Conservation (phyloP, 2,113 vertebrate species). For the Galeopterus variegatus region DNA sequence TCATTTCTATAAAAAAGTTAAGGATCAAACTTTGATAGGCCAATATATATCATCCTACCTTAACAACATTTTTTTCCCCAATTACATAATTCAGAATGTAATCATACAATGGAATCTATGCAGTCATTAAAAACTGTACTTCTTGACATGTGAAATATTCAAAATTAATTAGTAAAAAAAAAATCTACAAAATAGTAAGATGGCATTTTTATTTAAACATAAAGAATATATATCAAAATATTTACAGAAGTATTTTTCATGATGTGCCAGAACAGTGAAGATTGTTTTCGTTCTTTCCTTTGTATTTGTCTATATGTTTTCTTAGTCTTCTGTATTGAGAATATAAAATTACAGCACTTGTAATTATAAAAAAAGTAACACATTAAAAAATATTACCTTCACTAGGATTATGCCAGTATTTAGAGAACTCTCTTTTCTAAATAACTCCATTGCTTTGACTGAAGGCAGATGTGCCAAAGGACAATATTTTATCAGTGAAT, state of each 20-base stretch:
- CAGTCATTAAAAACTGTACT: conserved; percentile 3
- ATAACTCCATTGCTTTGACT: not conserved
- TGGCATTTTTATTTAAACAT: conserved; percentile 30
- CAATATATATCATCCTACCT: not conserved
- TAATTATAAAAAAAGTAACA: conserved; percentile 28
- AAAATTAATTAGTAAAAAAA: not conserved
- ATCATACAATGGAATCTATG: not conserved
- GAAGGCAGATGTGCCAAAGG: not conserved
- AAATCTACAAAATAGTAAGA: not conserved
- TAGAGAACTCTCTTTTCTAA: not conserved
- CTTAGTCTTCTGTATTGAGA: not conserved
- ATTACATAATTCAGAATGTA: conserved; percentile 26
- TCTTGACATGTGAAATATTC: not conserved
- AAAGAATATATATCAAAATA: conserved; percentile 10
- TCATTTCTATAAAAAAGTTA: conserved; percentile 29
- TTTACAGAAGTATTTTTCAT: conserved; percentile 39
- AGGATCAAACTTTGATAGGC: conserved; percentile 38
- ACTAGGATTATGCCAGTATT: not conserved
- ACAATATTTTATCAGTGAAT: not conserved
- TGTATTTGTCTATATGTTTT: not conserved
- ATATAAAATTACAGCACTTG: not conserved
- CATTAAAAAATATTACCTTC: not conserved
- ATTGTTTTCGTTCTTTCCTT: not conserved
- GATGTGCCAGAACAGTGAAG: not conserved
- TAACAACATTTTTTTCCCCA: not conserved